These are phyloP conservation scores for Callyntrura guangdongensis DNA, from an alignment of 2,888 invertebrate genomes.

Conservation along the genomic window DNA sequence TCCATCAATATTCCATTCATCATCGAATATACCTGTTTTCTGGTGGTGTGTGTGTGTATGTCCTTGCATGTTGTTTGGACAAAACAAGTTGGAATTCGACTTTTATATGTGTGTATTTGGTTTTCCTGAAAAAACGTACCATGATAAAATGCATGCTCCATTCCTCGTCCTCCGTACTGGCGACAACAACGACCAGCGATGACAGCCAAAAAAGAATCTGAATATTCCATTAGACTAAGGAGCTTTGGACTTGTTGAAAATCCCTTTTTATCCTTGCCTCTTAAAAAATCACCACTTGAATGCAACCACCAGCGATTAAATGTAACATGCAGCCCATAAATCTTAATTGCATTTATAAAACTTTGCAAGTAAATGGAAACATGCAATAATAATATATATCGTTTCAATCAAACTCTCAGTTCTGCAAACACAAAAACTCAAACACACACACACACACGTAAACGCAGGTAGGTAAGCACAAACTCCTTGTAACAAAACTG, in stretches of 20 bases:
- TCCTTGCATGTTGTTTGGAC: slow-evolving; percentile 74
- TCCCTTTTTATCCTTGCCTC: slow-evolving; percentile 51
- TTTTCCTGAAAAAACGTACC: slow-evolving; percentile 67
- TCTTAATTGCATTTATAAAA: slow-evolving; percentile 58
- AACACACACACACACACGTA: neutral
- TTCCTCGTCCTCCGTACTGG: slow-evolving; percentile 28
- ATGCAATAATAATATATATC: slow-evolving; percentile 27
- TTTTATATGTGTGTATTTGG: slow-evolving; percentile 61
- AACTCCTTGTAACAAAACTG: neutral
- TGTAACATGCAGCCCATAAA: slow-evolving; percentile 54
- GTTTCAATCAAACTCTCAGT: slow-evolving; percentile 25
- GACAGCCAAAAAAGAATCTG: slow-evolving; percentile 67
- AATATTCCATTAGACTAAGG: slow-evolving; percentile 75
- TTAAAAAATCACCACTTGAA: slow-evolving; percentile 50
- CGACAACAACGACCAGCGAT: slow-evolving; percentile 23
- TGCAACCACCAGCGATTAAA: slow-evolving; percentile 47
- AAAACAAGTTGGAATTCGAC: slow-evolving; percentile 70
- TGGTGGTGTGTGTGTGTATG: slow-evolving; percentile 55
- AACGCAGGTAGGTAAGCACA: neutral
- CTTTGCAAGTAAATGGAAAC: slow-evolving; percentile 9
- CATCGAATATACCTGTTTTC: slow-evolving; percentile 66
- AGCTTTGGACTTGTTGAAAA: slow-evolving; percentile 55
- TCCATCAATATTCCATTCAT: slow-evolving; percentile 66
- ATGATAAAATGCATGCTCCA: slow-evolving; percentile 53
- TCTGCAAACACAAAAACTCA: slow-evolving; percentile 12